These are phyloP conservation scores for Sarcophaga caerulescens DNA, from an alignment of 2,888 invertebrate genomes.

Conservation along the genomic window DNA sequence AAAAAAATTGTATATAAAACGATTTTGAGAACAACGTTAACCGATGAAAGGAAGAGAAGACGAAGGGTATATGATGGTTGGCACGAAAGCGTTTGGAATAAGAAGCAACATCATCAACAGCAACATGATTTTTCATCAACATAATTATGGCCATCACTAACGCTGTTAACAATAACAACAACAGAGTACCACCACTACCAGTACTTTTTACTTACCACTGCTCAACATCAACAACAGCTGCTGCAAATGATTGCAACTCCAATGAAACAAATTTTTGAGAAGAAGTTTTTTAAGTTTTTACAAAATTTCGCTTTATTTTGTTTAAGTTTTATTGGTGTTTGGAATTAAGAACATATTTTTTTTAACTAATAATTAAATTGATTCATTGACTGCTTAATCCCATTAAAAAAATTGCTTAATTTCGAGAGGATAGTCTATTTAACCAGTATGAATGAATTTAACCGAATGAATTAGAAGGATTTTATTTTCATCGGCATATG, in stretches of 20 bases:
- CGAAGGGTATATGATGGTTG: slow-evolving; percentile 2
- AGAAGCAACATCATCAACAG: slow-evolving; percentile 27
- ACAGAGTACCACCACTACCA: slow-evolving; percentile 8
- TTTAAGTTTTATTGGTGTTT: not conserved
- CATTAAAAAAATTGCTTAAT: too few species aligned
- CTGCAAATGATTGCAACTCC: not conserved
- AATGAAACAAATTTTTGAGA: not conserved
- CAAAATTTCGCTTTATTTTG: not conserved
- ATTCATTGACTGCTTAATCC: too few species aligned
- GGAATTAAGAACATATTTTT: not conserved
- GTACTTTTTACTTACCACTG: not conserved
- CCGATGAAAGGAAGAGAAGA: slow-evolving; percentile 19
- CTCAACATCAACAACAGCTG: slow-evolving; percentile 26
- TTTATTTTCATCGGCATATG: too few species aligned
- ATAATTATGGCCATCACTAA: slow-evolving; percentile 42
- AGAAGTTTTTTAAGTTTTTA: not conserved
- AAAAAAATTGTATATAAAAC: slow-evolving; percentile 50
- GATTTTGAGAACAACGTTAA: slow-evolving; percentile 50
- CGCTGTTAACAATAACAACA: not conserved
- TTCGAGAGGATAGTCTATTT: too few species aligned
- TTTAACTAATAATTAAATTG: too few species aligned
- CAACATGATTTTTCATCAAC: slow-evolving; percentile 31
- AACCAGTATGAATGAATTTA: too few species aligned
- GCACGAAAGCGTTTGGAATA: slow-evolving; percentile 55
- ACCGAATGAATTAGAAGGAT: too few species aligned